These are phyloP conservation scores for Phocoena sinus DNA, from an alignment of 2,113 vertebrate genomes.

Conservation along the genomic window DNA sequence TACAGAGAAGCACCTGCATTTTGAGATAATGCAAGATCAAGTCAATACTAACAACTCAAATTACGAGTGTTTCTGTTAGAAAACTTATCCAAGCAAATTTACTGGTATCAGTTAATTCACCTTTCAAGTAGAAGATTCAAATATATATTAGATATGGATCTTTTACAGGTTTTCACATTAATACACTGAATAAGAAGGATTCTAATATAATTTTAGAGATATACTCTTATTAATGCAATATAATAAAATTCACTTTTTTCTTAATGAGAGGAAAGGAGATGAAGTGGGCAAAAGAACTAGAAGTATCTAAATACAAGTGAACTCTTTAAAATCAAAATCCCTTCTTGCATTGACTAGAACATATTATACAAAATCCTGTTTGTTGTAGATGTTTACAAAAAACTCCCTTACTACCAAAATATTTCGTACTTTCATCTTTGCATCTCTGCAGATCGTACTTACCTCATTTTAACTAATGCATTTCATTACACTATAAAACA, in stretches of 20 bases:
- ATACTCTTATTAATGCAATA: not conserved
- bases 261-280: not conserved
- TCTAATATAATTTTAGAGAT: conserved; percentile 1
- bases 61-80: conserved; percentile 12
- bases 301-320: not conserved
- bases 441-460: conserved; percentile 60
- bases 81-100: conserved; percentile 22
- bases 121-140: conserved; percentile 29
- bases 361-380: conserved; percentile 29
- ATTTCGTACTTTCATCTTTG: not conserved
- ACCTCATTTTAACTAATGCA: conserved; percentile 65
- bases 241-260: conserved; percentile 19
- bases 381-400: conserved; percentile 26
- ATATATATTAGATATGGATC: not conserved
- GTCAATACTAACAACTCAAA: conserved; percentile 50
- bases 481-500: conserved; percentile 45
- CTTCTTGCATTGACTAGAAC: not conserved
- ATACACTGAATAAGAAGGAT: not conserved
- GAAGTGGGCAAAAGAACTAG: not conserved
- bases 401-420: conserved; percentile 11
- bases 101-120: not conserved
- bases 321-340: conserved; percentile 27
- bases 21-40: conserved; percentile 24
- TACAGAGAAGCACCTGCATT: conserved; percentile 26
- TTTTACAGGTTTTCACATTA: not conserved